These are phyloP conservation scores for Carassius auratus DNA, from an alignment of 2,113 vertebrate species.

Conservation along the genomic window DNA sequence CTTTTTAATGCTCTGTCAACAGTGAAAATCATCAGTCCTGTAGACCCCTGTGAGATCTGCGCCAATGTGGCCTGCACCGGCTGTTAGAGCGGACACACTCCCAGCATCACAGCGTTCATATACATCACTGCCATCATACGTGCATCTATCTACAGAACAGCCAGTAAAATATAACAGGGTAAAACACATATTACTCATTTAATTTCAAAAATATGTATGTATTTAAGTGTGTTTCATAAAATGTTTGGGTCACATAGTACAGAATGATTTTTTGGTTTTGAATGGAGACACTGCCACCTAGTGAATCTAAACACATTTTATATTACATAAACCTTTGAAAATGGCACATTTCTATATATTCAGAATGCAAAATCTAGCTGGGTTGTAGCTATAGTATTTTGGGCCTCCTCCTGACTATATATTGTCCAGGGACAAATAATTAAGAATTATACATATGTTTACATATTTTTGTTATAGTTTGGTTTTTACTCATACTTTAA, in stretches of 20 bases:
- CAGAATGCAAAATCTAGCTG: not conserved
- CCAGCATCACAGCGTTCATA: not conserved
- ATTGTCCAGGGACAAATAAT: not conserved
- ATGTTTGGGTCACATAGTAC: not conserved
- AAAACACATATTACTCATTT: not conserved
- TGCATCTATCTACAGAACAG: not conserved
- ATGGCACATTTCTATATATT: not conserved
- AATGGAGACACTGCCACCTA: constrained; percentile 20
- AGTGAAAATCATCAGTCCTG: constrained; percentile 70
- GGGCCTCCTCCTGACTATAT: not conserved
- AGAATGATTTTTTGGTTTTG: not conserved
- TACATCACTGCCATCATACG: not conserved
- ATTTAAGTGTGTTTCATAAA: not conserved
- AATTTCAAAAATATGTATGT: not conserved
- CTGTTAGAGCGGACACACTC: constrained; percentile 58
- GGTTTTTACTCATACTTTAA: not conserved
- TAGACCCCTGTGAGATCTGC: constrained; percentile 78
- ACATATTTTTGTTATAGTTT: not conserved
- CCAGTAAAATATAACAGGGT: not conserved
- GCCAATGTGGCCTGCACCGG: constrained; percentile 78
- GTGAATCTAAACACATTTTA: not conserved
- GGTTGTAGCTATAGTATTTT: not conserved
- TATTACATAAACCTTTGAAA: not conserved
- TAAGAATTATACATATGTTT: not conserved
- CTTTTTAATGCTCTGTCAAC: constrained; percentile 40